These are phyloP conservation scores for Eupithecia dodoneata DNA, from an alignment of 2,888 invertebrate genomes.

Conservation along the genomic window DNA sequence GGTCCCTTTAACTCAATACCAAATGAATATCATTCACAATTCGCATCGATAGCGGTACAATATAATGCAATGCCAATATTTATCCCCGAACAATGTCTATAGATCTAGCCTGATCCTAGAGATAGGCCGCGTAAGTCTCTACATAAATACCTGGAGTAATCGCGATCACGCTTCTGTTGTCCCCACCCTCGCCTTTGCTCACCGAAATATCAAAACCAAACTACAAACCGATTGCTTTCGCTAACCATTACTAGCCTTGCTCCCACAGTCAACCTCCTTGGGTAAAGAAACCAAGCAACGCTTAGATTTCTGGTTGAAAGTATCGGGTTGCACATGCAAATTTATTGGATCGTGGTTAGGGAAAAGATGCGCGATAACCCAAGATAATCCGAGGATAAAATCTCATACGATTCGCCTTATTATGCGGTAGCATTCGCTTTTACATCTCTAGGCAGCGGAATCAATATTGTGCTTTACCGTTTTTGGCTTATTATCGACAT, in stretches of 20 bases:
- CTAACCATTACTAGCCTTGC: constrained; percentile 45
- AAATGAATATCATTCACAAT: constrained; percentile 12
- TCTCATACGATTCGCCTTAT: constrained; percentile 72
- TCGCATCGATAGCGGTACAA: constrained; percentile 30
- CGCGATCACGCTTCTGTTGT: constrained; percentile 67
- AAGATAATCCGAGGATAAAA: constrained; percentile 76
- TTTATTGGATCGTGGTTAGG: constrained; percentile 50
- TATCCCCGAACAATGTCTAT: constrained; percentile 49
- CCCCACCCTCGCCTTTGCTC: constrained; percentile 43
- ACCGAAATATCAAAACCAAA: constrained; percentile 18
- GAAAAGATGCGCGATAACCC: constrained; percentile 74
- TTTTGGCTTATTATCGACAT: constrained; percentile 3
- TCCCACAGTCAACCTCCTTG: neutral
- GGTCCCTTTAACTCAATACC: neutral
- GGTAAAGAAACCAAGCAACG: constrained; percentile 44
- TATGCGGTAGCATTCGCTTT: constrained; percentile 65
- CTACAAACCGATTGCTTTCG: constrained; percentile 10
- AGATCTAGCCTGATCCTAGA: constrained; percentile 51
- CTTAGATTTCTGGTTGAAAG: constrained; percentile 22
- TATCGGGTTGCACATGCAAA: constrained; percentile 29
- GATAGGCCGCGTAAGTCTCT: constrained; percentile 59
- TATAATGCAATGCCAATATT: constrained; percentile 50
- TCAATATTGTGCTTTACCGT: constrained; percentile 45
- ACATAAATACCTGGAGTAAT: constrained; percentile 76
- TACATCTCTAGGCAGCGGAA: constrained; percentile 53